Conservation (phyloP, 2,797 vertebrate species). For the Rhinatrema bivittatum region DNA sequence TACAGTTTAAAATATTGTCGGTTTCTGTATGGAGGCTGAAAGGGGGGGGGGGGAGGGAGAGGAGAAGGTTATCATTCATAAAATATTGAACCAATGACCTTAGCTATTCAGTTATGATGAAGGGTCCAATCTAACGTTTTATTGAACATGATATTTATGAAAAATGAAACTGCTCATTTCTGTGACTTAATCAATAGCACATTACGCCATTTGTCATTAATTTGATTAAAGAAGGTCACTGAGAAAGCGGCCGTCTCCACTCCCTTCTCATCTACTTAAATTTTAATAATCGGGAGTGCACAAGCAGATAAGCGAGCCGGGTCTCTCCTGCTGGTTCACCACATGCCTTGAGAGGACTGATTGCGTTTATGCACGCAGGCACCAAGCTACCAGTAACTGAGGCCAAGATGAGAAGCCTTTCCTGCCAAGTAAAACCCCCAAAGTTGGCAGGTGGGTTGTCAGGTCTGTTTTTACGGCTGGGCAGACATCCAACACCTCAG, state of each 20-base stretch:
- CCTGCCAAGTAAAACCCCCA: too few species aligned
- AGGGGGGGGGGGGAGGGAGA: too few species aligned
- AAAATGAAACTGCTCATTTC: constrained; percentile 46
- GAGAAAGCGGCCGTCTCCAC: constrained; percentile 1
- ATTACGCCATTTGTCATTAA: constrained; percentile 50
- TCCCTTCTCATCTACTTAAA: constrained; percentile 19
- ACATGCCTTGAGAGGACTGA: too few species aligned
- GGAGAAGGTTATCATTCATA: constrained; percentile 33
- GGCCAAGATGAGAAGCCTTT: too few species aligned
- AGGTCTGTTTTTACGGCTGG: too few species aligned
- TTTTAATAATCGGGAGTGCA: constrained; percentile 16
- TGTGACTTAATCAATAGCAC: constrained; percentile 52
- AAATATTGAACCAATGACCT: constrained; percentile 41
- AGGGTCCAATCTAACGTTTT: constrained; percentile 44
- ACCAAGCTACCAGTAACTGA: too few species aligned
- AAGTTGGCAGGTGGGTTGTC: too few species aligned
- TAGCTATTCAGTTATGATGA: constrained; percentile 39
- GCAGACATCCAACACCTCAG: too few species aligned
- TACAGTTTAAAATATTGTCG: constrained; percentile 20
- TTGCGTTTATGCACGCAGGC: too few species aligned
- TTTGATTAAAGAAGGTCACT: constrained; percentile 36
- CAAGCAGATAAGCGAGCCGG: neutral
- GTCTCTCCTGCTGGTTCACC: too few species aligned
- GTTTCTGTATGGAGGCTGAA: constrained; percentile 16
- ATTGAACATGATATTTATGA: constrained; percentile 50